phyloP scores from a whole-genome alignment of 2,113 vertebrate species.

The Semicossyphus pulcher region DNA sequence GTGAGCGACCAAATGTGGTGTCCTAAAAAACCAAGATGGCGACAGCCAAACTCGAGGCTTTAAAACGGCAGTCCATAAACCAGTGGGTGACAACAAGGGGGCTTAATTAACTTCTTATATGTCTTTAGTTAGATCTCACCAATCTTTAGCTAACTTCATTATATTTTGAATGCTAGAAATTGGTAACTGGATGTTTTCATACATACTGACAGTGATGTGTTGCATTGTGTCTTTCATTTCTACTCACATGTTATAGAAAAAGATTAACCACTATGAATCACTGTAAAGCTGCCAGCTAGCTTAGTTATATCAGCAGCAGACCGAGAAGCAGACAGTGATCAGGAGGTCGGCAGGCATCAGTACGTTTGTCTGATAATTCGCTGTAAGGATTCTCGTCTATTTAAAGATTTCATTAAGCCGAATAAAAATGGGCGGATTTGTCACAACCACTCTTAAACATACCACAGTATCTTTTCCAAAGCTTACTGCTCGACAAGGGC shows the following conservation, averaged over 20 bases:
- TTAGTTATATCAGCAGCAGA: conserved; percentile 26
- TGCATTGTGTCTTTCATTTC: neutral
- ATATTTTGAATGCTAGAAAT: neutral
- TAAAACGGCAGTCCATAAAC: no score
- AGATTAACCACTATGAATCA: conserved; percentile 11
- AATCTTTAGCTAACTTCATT: neutral
- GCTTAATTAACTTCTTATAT: no score
- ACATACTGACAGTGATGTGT: neutral
- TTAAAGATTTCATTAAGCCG: neutral
- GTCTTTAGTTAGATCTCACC: no score
- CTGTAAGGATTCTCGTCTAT: neutral
- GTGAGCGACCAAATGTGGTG: no score
- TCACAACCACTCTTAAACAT: conserved; percentile 1
- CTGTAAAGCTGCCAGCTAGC: conserved; percentile 6
- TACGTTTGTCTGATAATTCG: conserved; percentile 5
- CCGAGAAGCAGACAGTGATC: conserved; percentile 20
- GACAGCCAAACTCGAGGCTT: no score
- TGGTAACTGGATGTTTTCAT: neutral
- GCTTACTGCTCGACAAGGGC: neutral
- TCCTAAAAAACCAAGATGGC: no score
- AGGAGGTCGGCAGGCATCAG: conserved; percentile 13
- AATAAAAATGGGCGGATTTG: conserved; percentile 16
- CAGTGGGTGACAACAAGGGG: no score
- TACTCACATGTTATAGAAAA: neutral
- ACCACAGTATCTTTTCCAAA: neutral